A percentile compares a stretch with the other conserved stretches of the same genome.
Evolutionary conservation across 2,113 vertebrate genomes (phyloP).

Genomic region (Bungarus multicinctus): DNA sequence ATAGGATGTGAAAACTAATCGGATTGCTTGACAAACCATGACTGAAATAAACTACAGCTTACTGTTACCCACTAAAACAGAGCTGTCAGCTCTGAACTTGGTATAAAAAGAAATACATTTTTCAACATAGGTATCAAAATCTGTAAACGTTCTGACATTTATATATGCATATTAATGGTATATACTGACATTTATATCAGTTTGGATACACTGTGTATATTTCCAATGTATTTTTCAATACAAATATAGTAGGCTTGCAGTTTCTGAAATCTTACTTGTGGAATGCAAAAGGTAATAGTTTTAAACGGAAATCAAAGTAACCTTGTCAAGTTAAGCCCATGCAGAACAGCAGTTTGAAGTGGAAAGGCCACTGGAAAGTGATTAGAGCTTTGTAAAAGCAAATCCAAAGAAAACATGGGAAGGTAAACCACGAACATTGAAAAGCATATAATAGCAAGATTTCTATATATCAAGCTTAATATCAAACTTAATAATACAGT

Average conservation of each 20-base stretch:
- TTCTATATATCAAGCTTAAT: constrained; percentile 47
- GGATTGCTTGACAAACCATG: not conserved
- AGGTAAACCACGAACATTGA: constrained; percentile 27
- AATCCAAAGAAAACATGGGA: constrained; percentile 23
- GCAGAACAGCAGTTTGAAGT: constrained; percentile 69
- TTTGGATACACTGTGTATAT: constrained; percentile 54
- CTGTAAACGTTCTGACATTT: not conserved
- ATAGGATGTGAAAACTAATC: not conserved
- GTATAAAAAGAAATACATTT: not conserved
- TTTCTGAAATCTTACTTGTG: constrained; percentile 66
- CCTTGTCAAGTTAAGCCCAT: constrained; percentile 72
- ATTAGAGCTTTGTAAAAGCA: constrained; percentile 43
- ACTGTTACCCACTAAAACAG: not conserved
- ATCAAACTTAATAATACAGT: not conserved
- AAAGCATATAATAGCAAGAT: constrained; percentile 51
- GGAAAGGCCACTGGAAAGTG: constrained; percentile 52
- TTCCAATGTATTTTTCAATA: constrained; percentile 58
- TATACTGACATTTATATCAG: constrained; percentile 2
- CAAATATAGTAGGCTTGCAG: constrained; percentile 67
- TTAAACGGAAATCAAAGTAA: constrained; percentile 59
- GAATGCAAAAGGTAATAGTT: constrained; percentile 61
- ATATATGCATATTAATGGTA: not conserved
- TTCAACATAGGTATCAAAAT: not conserved
- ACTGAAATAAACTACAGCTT: not conserved
- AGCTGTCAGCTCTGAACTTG: not conserved